These are phyloP conservation scores for Neotragus pygmaeus DNA, from an alignment of 2,113 vertebrate genomes.

Conservation along the genomic window DNA sequence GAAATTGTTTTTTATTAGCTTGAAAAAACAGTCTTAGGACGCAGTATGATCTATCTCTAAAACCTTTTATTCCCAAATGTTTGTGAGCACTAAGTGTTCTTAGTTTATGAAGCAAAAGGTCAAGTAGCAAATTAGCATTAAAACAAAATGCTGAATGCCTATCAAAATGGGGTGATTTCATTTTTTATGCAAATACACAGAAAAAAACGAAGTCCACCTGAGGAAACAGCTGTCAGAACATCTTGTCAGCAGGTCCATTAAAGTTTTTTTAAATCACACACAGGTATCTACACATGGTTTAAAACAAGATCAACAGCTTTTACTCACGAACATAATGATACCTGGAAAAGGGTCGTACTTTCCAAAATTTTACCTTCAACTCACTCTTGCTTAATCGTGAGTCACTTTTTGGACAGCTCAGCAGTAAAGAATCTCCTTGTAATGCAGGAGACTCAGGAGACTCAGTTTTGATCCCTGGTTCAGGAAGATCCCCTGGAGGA, in stretches of 20 bases:
- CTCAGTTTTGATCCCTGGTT: background rate
- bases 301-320: background rate
- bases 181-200: constrained; percentile 47
- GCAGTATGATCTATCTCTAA: background rate
- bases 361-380: background rate
- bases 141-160: constrained; percentile 66
- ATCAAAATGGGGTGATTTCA: constrained; percentile 52
- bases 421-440: background rate
- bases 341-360: background rate
- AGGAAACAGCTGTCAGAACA: constrained; percentile 73
- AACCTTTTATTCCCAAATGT: constrained; percentile 21
- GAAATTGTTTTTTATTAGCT: background rate
- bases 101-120: constrained; percentile 59
- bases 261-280: constrained; percentile 57
- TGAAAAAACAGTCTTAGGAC: background rate
- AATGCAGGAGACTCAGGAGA: background rate
- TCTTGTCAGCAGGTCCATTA: constrained; percentile 61
- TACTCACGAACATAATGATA: background rate
- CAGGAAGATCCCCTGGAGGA: background rate
- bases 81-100: constrained; percentile 55
- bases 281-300: background rate
- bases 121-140: constrained; percentile 64
- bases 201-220: constrained; percentile 53
- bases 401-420: background rate
- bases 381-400: background rate